A percentile compares a stretch with the other conserved stretches of the same genome.
Evolutionary conservation across 2,888 invertebrate species (phyloP).

Genomic region (Monopis laevigella): DNA sequence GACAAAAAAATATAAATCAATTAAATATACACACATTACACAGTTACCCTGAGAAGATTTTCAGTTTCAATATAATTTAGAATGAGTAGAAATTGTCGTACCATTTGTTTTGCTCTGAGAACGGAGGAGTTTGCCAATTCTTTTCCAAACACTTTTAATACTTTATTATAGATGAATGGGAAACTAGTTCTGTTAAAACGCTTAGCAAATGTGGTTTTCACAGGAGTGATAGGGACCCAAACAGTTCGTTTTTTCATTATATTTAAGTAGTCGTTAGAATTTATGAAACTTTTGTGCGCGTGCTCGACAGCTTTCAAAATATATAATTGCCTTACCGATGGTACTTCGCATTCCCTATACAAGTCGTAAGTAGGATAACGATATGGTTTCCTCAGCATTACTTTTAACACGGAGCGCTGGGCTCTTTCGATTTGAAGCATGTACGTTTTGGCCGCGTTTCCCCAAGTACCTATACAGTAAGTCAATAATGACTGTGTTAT

Average conservation of each 20-base stretch:
- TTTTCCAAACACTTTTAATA: neutral
- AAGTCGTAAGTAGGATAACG: conserved; percentile 4
- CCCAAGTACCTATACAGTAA: conserved; percentile 20
- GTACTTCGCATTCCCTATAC: neutral
- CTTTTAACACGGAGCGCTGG: conserved; percentile 14
- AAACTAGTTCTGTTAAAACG: neutral
- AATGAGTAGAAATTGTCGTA: neutral
- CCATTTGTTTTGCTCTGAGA: neutral
- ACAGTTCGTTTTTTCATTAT: neutral
- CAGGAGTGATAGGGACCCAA: neutral
- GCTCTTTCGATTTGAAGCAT: conserved; percentile 13
- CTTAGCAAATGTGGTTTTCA: neutral
- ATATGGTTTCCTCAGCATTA: conserved; percentile 3
- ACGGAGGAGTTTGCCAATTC: neutral
- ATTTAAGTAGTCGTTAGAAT: neutral
- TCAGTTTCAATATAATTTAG: neutral
- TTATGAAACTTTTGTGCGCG: neutral
- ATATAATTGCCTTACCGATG: conserved; percentile 5
- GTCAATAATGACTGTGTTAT: conserved; percentile 18
- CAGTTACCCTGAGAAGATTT: too few species aligned
- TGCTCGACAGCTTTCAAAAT: neutral
- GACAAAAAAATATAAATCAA: too few species aligned
- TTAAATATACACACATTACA: too few species aligned
- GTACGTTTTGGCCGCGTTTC: conserved; percentile 15
- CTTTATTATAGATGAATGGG: neutral